Evolutionary conservation across 92 coral and sea anemone species (phyloP).

Genomic region (Palythoa grandis): DNA sequence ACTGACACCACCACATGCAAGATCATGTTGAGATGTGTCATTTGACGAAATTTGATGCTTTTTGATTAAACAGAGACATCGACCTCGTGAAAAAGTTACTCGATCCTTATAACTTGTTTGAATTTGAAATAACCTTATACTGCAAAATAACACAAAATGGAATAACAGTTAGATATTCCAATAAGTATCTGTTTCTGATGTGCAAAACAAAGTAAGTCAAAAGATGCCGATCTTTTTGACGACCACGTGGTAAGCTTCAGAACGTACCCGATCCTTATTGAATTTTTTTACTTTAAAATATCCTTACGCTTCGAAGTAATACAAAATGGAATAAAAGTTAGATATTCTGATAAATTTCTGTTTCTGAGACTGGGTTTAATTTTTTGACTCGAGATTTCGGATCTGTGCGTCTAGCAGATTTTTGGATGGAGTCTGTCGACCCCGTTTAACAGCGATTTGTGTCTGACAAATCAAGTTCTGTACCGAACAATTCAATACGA

Average conservation of each 20-base stretch:
- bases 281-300: too few species aligned
- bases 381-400: neutral
- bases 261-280: too few species aligned
- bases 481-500: neutral
- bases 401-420: too few species aligned
- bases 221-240: too few species aligned
- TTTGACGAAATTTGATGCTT: too few species aligned
- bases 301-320: neutral
- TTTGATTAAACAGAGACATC: too few species aligned
- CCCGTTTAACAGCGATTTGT: neutral
- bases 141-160: neutral
- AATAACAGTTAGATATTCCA: neutral
- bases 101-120: too few species aligned
- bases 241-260: too few species aligned
- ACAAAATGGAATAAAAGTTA: neutral
- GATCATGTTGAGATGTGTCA: too few species aligned
- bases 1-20: too few species aligned
- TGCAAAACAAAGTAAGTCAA: neutral
- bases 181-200: neutral
- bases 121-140: too few species aligned
- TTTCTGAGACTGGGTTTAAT: neutral
- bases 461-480: neutral
- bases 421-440: neutral
- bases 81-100: too few species aligned
- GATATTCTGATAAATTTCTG: neutral